phyloP scores from a whole-genome alignment of 2,888 invertebrate species.

The Caenorhabditis japonica region DNA sequence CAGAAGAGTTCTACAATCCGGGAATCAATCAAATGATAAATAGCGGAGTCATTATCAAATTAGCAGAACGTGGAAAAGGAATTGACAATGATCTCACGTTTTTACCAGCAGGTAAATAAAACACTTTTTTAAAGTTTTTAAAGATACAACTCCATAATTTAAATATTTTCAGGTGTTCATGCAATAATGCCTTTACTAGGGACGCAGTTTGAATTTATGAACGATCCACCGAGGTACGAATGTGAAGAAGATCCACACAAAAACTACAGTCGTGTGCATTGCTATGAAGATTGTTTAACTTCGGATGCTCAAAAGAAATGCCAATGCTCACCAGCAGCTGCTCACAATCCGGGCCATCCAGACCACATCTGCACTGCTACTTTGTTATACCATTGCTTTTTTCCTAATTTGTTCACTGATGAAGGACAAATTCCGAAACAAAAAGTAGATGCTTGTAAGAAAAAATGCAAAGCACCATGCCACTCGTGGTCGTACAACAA shows the following conservation, averaged over 20 bases:
- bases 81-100: conserved; percentile 69
- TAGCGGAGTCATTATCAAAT: conserved; percentile 73
- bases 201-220: conserved; percentile 73
- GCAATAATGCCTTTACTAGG: conserved; percentile 74
- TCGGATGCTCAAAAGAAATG: conserved; percentile 64
- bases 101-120: conserved; percentile 60
- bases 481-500: conserved; percentile 71
- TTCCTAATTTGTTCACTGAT: conserved; percentile 42
- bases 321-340: conserved; percentile 70
- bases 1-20: conserved; percentile 67
- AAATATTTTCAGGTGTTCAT: conserved; percentile 64
- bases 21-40: conserved; percentile 70
- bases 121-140: not conserved
- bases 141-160: not conserved
- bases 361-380: conserved; percentile 65
- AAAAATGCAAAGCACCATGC: conserved; percentile 70
- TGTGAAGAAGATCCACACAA: conserved; percentile 62
- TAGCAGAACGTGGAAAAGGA: conserved; percentile 67
- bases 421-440: conserved; percentile 35
- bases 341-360: conserved; percentile 57
- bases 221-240: conserved; percentile 70
- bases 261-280: conserved; percentile 70
- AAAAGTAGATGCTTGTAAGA: conserved; percentile 60
- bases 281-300: conserved; percentile 69
- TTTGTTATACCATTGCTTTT: conserved; percentile 65